These are phyloP conservation scores for Syndactyla subalaris DNA, from an alignment of 2,797 vertebrate genomes.

Conservation along the genomic window DNA sequence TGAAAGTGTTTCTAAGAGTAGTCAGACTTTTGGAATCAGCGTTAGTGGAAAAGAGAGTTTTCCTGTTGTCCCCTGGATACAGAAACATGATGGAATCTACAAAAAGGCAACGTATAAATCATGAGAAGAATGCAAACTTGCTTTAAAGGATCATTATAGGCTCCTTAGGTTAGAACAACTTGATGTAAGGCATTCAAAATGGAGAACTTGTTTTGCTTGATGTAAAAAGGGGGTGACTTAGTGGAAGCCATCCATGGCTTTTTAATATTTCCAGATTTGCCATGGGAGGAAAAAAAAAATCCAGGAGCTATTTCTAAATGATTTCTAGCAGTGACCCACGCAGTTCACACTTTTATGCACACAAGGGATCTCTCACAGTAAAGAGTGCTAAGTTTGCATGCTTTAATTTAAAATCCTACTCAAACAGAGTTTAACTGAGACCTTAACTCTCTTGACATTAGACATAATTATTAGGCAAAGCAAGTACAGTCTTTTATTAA, in stretches of 20 bases:
- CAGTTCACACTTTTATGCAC: background rate
- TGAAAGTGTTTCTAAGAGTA: background rate
- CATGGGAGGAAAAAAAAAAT: background rate
- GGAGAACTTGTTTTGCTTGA: background rate
- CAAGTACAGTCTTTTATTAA: slow-evolving; percentile 27
- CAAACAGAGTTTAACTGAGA: slow-evolving; percentile 37
- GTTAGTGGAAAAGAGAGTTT: background rate
- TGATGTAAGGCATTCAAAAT: background rate
- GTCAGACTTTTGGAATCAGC: background rate
- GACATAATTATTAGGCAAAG: slow-evolving; percentile 32
- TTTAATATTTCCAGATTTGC: background rate
- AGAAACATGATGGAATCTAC: background rate
- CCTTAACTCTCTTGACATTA: slow-evolving; percentile 43
- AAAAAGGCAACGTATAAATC: background rate
- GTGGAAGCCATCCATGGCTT: background rate
- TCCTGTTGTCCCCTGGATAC: background rate
- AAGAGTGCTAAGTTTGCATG: background rate
- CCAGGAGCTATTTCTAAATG: background rate
- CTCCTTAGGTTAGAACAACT: background rate
- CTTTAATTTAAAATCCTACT: slow-evolving; percentile 50
- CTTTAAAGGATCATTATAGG: background rate
- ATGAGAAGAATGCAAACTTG: background rate
- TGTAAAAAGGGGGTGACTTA: background rate
- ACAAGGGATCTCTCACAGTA: background rate
- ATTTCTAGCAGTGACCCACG: background rate